These are phyloP conservation scores for Arrhopalites spinosus DNA, from an alignment of 2,888 invertebrate species.

Conservation along the genomic window DNA sequence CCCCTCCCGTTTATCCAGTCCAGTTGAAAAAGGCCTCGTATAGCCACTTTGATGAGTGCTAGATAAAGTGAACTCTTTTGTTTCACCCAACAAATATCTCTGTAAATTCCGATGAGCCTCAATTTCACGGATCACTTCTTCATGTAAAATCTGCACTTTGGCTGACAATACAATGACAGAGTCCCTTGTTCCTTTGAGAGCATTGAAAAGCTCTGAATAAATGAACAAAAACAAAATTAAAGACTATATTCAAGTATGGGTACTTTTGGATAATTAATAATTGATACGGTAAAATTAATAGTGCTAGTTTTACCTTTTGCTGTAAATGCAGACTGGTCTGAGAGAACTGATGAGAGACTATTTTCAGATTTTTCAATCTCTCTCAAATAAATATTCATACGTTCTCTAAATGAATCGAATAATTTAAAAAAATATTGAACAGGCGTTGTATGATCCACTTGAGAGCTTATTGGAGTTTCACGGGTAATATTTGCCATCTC, in stretches of 20 bases:
- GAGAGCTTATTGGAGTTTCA: slow-evolving; percentile 35
- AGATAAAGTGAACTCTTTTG: slow-evolving; percentile 13
- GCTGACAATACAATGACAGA: slow-evolving; percentile 36
- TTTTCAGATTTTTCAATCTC: slow-evolving; percentile 36
- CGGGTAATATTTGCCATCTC: slow-evolving; percentile 39
- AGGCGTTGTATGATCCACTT: slow-evolving; percentile 27
- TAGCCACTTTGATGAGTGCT: no score
- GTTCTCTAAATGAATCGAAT: slow-evolving; percentile 17
- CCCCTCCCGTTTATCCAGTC: slow-evolving; percentile 3
- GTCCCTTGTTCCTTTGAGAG: slow-evolving; percentile 36
- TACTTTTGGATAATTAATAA: slow-evolving; percentile 30
- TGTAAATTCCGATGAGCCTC: slow-evolving; percentile 35
- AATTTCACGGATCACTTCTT: slow-evolving; percentile 25
- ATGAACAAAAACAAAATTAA: no score
- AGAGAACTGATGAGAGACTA: slow-evolving; percentile 24
- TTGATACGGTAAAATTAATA: slow-evolving; percentile 5
- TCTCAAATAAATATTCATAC: slow-evolving; percentile 23
- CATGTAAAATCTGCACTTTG: slow-evolving; percentile 37
- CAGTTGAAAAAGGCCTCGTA: neutral
- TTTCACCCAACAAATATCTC: slow-evolving; percentile 35
- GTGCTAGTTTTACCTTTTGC: slow-evolving; percentile 27
- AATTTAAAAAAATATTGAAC: slow-evolving; percentile 27
- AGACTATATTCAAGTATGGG: no score
- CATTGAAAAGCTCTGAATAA: slow-evolving; percentile 39
- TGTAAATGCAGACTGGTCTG: slow-evolving; percentile 26